These are phyloP conservation scores for Panulirus ornatus DNA, from an alignment of 1,140 invertebrate species.

Conservation along the genomic window DNA sequence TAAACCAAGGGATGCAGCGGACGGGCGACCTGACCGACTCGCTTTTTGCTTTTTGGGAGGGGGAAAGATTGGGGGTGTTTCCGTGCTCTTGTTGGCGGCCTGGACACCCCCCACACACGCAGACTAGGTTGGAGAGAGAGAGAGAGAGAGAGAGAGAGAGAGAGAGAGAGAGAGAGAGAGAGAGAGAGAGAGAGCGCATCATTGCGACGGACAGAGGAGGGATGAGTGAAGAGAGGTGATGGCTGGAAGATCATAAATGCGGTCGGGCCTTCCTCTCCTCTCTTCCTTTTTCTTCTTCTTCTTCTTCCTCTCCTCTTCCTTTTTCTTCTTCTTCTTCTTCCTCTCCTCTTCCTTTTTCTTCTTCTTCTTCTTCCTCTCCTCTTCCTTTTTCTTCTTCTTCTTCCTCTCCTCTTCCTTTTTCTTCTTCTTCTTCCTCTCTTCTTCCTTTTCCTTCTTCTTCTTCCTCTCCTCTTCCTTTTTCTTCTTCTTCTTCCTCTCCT, in stretches of 20 bases:
- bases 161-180: constrained; percentile 18
- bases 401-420: constrained; percentile 3
- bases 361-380: no score
- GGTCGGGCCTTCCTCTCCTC: background rate
- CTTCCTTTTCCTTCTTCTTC: background rate
- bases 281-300: background rate
- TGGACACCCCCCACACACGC: no score
- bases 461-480: background rate
- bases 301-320: background rate
- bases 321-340: background rate
- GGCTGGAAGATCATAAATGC: no score
- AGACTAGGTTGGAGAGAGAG: constrained; percentile 37
- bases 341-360: background rate
- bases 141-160: constrained; percentile 45
- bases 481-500: background rate
- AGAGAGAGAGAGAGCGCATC: background rate
- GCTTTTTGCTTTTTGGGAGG: no score
- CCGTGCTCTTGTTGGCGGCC: no score
- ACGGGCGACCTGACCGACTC: no score
- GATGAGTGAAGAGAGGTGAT: no score
- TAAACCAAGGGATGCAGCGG: no score
- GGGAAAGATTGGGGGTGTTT: no score
- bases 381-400: background rate
- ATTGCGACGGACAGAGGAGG: no score
- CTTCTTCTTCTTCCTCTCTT: background rate